Evolutionary conservation across 1,140 invertebrate species (phyloP), one percentile per base, ranked within the genome.

Genomic region (Bombus terrestris): DNA sequence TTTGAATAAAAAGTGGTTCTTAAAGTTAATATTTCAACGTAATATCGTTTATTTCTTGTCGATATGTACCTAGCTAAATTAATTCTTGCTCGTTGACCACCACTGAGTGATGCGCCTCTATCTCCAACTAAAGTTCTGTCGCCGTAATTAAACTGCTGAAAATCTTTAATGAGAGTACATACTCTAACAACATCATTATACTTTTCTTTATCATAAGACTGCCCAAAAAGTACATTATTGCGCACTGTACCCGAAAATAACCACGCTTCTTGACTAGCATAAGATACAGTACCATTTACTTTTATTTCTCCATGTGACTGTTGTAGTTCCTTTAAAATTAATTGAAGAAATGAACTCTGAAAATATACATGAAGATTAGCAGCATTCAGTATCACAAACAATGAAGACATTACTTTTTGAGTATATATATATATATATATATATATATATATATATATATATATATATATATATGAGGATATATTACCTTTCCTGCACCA

Each of bases 81-180:
- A 39, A 93, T 92, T 83, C 92, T 86, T 95, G 97, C 97, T 93
- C 97, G 97, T 92, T 98, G 98, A 68, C 98, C 98, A 43, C 98
- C 98, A 89, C 97, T 98, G 8, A 98, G 93, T 43, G 97, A 97
- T 28, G 97, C 96, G 73, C 98, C 98, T 93, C 97, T 96, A 91
- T 99, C 98, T 62, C 98, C 98, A 12, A 98, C 97, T n/a, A 98
- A 94, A 0, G 98, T 98, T 89, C 96, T 95, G 91, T 98, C 98
- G 37, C 97, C 97, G 86, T 96, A 94, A 32, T 96, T 95, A 86
- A 97, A 96, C 83, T 96, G 95, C 88, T 97, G 96, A 82, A 98
- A 96, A 92, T 98, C 98, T 88, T 96, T 96, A 68, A 95, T 94
- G 10, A 97, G 93, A 15, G 96, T 96, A 89, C 97, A 97, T 25